Evolutionary conservation across 2,888 invertebrate species (phyloP), one percentile per base, ranked within the genome.

Genomic region (Apamea anceps): DNA sequence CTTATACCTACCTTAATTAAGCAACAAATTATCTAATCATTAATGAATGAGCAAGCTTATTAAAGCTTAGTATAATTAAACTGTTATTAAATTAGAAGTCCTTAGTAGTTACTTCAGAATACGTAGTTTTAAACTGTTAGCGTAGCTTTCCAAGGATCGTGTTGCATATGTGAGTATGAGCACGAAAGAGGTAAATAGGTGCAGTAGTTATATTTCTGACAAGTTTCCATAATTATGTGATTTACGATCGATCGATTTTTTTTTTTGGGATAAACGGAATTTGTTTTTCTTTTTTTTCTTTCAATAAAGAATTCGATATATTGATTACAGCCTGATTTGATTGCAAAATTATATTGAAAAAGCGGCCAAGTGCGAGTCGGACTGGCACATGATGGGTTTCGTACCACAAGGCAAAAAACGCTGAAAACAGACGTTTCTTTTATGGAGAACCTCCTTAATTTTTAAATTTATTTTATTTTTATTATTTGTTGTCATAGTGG

Each of bases 151-250:
- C 60, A 74, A 74, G 86, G 60, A 57, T 72, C 72, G 71, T 77
- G 76, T 77, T 85, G 74, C 83, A 77, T 86, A 75, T 68, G 60
- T 76, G 82, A 68, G 62, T 32, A 70, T 63, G 45, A 25, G 18
- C 51, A 42, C 13, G 37, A n/a, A 32, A n/a, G 8, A 51, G 45
- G n/a, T 6, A 45, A 77, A 12, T 45, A 48, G 1, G 15, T 28
- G 37, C 71, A 85, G 77, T 77, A 72, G 67, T 37, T 3, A 25
- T n/a, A 60, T 54, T 62, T 66, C 8, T n/a, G n/a, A 28, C 79
- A 32, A 51, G 18, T 5, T 2, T 32, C 51, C 4, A 12, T 13
- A 21, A 28, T 18, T n/a, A 18, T 28, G n/a, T 45, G 10, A 67
- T 45, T 18, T 45, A 63, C 8, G 62, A 63, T 32, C 10, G 21